Evolutionary conservation across 2,888 invertebrate species (phyloP).

Genomic region (Calameuta pallipes): DNA sequence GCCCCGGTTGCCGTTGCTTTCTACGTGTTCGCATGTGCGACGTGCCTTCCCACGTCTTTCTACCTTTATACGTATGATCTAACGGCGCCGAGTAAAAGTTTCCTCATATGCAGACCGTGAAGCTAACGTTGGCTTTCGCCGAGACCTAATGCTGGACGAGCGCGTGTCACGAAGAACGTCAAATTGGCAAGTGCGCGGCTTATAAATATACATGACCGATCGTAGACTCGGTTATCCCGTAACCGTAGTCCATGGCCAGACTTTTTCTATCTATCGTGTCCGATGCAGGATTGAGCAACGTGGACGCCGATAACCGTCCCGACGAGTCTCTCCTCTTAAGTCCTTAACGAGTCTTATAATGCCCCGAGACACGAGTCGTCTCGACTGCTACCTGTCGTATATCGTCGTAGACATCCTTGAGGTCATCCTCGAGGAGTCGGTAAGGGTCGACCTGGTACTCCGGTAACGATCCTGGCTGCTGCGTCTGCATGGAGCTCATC

Average conservation of each 20-base stretch:
- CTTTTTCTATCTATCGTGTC: not conserved
- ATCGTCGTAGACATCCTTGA: conserved; percentile 86
- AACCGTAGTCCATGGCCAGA: no score
- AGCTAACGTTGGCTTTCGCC: conserved; percentile 24
- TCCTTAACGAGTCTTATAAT: conserved; percentile 10
- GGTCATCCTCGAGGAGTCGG: conserved; percentile 85
- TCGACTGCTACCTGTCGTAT: conserved; percentile 78
- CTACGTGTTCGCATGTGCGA: not conserved
- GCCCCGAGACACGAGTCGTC: conserved; percentile 13
- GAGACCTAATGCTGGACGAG: not conserved
- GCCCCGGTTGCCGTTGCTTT: not conserved
- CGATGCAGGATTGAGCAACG: not conserved
- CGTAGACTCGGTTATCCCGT: no score
- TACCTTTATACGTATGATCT: not conserved
- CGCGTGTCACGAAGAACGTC: not conserved
- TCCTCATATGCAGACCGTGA: conserved; percentile 52
- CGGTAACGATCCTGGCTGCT: conserved; percentile 83
- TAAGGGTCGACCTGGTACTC: conserved; percentile 90
- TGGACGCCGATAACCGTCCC: no score
- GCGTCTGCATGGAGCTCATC: conserved; percentile 81
- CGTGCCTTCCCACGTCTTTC: not conserved
- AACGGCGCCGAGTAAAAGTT: conserved; percentile 46
- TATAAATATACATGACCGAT: conserved; percentile 4
- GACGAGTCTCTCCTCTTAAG: no score
- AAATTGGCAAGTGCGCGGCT: not conserved